These are phyloP conservation scores for Parnassius smintheus DNA, from an alignment of 2,888 invertebrate species.

Conservation along the genomic window DNA sequence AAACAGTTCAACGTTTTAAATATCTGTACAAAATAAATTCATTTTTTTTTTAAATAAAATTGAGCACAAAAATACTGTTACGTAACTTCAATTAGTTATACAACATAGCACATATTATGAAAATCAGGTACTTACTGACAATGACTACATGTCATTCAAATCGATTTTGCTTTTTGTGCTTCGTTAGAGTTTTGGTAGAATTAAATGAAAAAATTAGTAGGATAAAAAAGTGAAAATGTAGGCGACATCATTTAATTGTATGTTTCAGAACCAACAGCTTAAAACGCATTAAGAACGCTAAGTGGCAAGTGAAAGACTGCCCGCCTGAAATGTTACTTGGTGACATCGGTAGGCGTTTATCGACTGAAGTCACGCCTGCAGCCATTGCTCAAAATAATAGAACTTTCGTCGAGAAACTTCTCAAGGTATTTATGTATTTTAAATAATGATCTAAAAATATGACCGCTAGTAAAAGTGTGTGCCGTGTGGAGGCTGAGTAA, in stretches of 20 bases:
- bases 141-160: constrained; percentile 1
- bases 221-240: neutral
- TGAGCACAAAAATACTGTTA: too few relatives aligned
- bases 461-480: too few relatives aligned
- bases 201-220: neutral
- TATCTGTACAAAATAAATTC: too few relatives aligned
- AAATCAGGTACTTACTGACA: too few relatives aligned
- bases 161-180: constrained; percentile 25
- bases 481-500: too few relatives aligned
- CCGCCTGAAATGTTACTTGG: constrained; percentile 75
- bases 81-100: too few relatives aligned
- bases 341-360: constrained; percentile 77
- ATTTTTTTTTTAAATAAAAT: too few relatives aligned
- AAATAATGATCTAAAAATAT: too few relatives aligned
- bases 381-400: constrained; percentile 97
- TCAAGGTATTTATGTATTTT: constrained; percentile 86
- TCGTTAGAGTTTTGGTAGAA: neutral
- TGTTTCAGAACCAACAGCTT: constrained; percentile 79
- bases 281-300: constrained; percentile 82
- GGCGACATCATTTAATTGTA: neutral
- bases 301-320: constrained; percentile 84
- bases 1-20: too few relatives aligned
- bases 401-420: constrained; percentile 97
- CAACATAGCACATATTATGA: too few relatives aligned
- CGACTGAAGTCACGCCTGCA: constrained; percentile 89